Evolutionary conservation across 2,888 invertebrate genomes (phyloP).

Genomic region (Nephrotoma flavescens): DNA sequence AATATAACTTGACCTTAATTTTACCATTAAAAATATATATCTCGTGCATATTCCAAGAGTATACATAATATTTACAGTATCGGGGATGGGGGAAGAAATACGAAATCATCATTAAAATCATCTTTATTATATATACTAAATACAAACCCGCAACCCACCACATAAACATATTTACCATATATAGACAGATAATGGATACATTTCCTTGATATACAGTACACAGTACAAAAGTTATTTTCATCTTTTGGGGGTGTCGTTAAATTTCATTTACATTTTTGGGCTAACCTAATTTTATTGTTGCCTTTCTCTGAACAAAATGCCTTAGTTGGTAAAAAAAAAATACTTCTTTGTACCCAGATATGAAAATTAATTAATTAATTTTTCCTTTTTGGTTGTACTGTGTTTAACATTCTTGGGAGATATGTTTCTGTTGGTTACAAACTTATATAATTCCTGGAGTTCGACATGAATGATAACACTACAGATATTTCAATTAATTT

Average conservation of each 20-base stretch:
- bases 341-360: background rate
- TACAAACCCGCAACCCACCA: background rate
- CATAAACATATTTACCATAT: background rate
- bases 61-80: background rate
- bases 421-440: background rate
- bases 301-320: background rate
- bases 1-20: background rate
- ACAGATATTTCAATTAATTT: background rate
- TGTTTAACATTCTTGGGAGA: background rate
- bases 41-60: background rate
- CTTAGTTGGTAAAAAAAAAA: background rate
- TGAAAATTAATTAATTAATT: background rate
- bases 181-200: background rate
- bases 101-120: background rate
- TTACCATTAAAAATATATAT: background rate
- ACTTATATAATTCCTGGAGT: background rate
- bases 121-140: background rate
- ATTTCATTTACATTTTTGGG: background rate
- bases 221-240: background rate
- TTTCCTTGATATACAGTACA: background rate
- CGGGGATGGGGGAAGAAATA: background rate
- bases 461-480: background rate
- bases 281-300: background rate
- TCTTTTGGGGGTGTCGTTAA: background rate
- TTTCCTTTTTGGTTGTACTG: background rate